A percentile compares a stretch with the other conserved stretches of the same genome.
Evolutionary conservation across 1,140 invertebrate genomes (phyloP).

Genomic region (Cyclina sinensis): DNA sequence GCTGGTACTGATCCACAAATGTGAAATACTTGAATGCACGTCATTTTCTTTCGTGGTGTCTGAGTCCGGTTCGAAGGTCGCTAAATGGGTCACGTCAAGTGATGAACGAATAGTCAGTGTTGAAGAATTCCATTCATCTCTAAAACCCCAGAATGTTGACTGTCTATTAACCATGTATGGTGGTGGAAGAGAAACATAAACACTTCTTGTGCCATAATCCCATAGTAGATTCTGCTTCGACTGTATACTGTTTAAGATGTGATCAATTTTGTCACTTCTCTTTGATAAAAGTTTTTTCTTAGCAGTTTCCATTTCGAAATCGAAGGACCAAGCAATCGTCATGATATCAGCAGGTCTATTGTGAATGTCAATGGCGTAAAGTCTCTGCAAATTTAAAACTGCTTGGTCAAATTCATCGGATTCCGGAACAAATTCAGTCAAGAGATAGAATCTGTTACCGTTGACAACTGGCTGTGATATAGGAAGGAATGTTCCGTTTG

Average conservation of each 20-base stretch:
- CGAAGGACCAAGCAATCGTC: slow-evolving; percentile 53
- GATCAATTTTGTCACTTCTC: neutral
- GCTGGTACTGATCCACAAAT: slow-evolving; percentile 16
- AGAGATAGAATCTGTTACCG: slow-evolving; percentile 43
- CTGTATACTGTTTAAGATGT: slow-evolving; percentile 14
- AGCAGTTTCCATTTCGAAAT: slow-evolving; percentile 45
- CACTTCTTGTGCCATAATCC: neutral
- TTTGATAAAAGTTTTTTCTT: neutral
- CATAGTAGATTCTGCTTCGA: slow-evolving; percentile 44
- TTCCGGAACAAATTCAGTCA: slow-evolving; percentile 63
- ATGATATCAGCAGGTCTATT: slow-evolving; percentile 54
- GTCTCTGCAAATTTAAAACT: slow-evolving; percentile 45
- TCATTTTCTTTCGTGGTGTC: neutral
- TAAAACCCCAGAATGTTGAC: slow-evolving; percentile 39
- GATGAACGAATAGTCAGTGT: neutral
- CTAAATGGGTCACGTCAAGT: slow-evolving; percentile 37
- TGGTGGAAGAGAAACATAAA: slow-evolving; percentile 44
- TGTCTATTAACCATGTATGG: neutral
- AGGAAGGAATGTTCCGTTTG: slow-evolving; percentile 58
- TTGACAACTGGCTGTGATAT: slow-evolving; percentile 56
- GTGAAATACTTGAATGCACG: neutral
- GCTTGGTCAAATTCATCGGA: neutral
- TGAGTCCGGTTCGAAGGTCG: slow-evolving; percentile 48
- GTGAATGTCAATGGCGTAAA: slow-evolving; percentile 57
- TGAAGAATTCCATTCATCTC: neutral